These are phyloP conservation scores for Bradypodion pumilum DNA, from an alignment of 2,797 vertebrate species.

Conservation along the genomic window DNA sequence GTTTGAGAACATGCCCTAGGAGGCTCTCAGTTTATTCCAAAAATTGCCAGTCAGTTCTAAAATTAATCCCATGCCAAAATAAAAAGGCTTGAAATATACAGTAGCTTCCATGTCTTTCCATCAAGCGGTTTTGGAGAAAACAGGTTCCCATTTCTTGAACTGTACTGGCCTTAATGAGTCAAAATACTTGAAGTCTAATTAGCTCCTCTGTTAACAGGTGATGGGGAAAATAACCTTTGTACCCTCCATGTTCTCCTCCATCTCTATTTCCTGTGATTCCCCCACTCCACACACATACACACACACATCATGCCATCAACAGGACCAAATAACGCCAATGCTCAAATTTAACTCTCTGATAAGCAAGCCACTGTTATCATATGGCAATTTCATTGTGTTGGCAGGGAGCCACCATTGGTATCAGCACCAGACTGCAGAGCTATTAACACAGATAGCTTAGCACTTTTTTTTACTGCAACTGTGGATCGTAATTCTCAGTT, in stretches of 20 bases:
- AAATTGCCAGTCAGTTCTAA: neutral
- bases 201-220: neutral
- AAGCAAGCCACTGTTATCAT: neutral
- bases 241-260: neutral
- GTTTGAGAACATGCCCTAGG: neutral
- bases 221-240: neutral
- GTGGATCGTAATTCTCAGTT: neutral
- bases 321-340: neutral
- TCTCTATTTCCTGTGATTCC: neutral
- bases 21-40: neutral
- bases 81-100: neutral
- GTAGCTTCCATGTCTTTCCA: neutral
- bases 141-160: neutral
- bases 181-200: neutral
- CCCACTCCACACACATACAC: too few species aligned
- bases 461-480: conserved; percentile 7
- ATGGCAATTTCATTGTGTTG: conserved; percentile 13
- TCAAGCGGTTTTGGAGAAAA: neutral
- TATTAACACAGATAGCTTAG: neutral
- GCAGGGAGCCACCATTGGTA: neutral
- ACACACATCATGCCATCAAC: neutral
- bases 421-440: neutral
- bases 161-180: neutral
- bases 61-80: neutral
- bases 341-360: neutral